phyloP scores from a whole-genome alignment of 2,797 vertebrate species.

The Channa striata region DNA sequence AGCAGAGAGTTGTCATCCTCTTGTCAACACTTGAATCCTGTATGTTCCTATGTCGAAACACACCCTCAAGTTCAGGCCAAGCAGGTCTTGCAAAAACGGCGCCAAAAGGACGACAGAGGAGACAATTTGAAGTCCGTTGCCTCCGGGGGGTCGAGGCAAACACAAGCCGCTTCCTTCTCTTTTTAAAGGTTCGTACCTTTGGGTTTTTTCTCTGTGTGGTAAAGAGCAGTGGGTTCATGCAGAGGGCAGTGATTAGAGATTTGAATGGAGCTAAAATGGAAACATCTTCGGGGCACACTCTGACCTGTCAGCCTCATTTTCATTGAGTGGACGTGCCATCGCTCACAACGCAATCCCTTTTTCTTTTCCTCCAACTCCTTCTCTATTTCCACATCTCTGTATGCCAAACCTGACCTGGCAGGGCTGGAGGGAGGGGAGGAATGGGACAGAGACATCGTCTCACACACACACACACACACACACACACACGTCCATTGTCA shows the following conservation, averaged over 20 bases:
- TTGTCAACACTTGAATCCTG: slow-evolving; percentile 20
- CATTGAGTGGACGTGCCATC: slow-evolving; percentile 74
- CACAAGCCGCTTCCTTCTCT: slow-evolving; percentile 26
- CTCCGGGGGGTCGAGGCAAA: slow-evolving; percentile 9
- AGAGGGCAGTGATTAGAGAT: slow-evolving; percentile 92
- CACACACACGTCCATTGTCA: slow-evolving; percentile 82
- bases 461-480: slow-evolving; percentile 40
- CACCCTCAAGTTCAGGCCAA: neutral
- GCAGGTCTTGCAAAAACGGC: neutral
- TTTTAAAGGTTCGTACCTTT: slow-evolving; percentile 21
- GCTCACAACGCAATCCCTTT: slow-evolving; percentile 76
- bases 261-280: slow-evolving; percentile 89
- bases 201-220: neutral
- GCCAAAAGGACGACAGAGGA: neutral
- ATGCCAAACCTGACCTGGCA: no score
- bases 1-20: slow-evolving; percentile 22
- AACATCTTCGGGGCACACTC: slow-evolving; percentile 92
- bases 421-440: no score
- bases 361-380: slow-evolving; percentile 31
- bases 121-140: slow-evolving; percentile 1
- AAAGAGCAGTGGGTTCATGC: slow-evolving; percentile 83
- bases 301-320: slow-evolving; percentile 90
- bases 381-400: slow-evolving; percentile 35
- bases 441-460: slow-evolving; percentile 7
- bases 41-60: slow-evolving; percentile 19